Conservation (phyloP, 2,888 invertebrate genomes). For the Agrotis clavis region DNA sequence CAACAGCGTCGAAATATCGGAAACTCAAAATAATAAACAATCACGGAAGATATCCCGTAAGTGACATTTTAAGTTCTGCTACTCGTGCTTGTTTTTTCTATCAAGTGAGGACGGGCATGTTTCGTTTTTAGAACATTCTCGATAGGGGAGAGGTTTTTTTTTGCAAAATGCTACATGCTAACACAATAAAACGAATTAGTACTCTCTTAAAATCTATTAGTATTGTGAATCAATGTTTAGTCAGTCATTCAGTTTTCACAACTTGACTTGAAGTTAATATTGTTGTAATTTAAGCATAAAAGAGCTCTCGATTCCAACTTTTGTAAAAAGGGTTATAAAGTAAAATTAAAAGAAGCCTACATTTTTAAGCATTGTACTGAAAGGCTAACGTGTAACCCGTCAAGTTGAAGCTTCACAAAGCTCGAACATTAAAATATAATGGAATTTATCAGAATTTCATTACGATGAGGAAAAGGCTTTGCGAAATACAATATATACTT, state of each 20-base stretch:
- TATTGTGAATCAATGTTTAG: background rate
- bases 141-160: slow-evolving; percentile 1
- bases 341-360: background rate
- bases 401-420: slow-evolving; percentile 11
- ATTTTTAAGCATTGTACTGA: slow-evolving; percentile 9
- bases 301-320: background rate
- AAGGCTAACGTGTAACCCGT: background rate
- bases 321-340: background rate
- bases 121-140: slow-evolving; percentile 4
- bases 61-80: too few relatives aligned
- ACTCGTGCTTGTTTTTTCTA: slow-evolving; percentile 44
- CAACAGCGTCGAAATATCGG: too few relatives aligned
- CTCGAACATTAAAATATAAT: slow-evolving; percentile 1
- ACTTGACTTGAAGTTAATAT: background rate
- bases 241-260: background rate
- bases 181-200: background rate
- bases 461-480: background rate
- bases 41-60: too few relatives aligned
- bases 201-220: slow-evolving; percentile 1
- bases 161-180: background rate
- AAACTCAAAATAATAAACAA: too few relatives aligned
- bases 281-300: background rate
- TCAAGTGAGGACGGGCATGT: slow-evolving; percentile 22
- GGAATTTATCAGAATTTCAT: slow-evolving; percentile 15
- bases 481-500: background rate